phyloP scores from a whole-genome alignment of 2,797 vertebrate species.

The Chaenodraco wilsoni region DNA sequence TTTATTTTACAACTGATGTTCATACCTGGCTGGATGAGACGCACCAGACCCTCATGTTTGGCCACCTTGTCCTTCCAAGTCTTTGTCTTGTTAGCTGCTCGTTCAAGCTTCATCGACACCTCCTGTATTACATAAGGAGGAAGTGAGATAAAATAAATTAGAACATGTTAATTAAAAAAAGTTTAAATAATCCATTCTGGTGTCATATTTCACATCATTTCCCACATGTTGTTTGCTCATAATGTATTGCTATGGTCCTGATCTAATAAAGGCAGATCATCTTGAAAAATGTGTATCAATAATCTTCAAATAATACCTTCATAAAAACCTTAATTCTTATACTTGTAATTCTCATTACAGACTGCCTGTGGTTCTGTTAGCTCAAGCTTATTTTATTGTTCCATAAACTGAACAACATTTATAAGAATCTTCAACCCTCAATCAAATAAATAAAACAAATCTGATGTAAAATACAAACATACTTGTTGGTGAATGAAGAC shows the following conservation, averaged over 20 bases:
- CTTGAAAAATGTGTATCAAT: background rate
- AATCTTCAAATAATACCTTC: background rate
- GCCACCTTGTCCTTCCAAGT: slow-evolving; percentile 96
- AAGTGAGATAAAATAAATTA: background rate
- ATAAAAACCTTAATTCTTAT: background rate
- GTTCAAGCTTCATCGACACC: slow-evolving; percentile 89
- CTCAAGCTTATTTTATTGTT: background rate
- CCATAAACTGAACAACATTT: background rate
- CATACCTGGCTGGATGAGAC: slow-evolving; percentile 94
- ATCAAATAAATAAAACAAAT: background rate
- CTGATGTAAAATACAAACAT: background rate
- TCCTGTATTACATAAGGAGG: slow-evolving; percentile 75
- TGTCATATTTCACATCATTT: too few species aligned
- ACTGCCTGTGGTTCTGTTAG: background rate
- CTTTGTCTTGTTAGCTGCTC: slow-evolving; percentile 89
- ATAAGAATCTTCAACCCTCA: background rate
- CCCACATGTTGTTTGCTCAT: too few species aligned
- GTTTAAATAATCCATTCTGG: too few species aligned
- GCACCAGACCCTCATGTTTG: slow-evolving; percentile 92
- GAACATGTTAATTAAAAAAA: too few species aligned
- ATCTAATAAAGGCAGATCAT: background rate
- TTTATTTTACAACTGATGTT: background rate
- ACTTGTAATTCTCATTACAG: background rate
- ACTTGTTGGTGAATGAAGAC: background rate
- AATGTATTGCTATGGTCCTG: background rate